Conservation (phyloP, 1,140 invertebrate genomes). For the Drosophila setifemur region DNA sequence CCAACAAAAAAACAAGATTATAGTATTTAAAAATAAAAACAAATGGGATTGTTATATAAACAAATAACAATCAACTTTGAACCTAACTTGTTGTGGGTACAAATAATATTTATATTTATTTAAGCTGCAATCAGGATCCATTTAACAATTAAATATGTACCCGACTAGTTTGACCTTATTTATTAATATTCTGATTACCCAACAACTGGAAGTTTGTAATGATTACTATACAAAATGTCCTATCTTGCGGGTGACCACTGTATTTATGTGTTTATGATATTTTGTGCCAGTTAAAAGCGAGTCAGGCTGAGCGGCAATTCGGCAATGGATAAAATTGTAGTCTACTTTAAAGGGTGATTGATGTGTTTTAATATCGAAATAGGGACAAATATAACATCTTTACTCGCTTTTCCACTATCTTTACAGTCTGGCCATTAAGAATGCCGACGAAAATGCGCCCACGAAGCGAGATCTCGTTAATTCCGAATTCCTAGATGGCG, state of each 20-base stretch:
- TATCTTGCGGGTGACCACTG: not conserved
- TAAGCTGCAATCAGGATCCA: too few species aligned
- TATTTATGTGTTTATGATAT: conserved; percentile 26
- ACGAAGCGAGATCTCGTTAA: conserved; percentile 85
- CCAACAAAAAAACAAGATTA: too few species aligned
- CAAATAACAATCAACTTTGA: too few species aligned
- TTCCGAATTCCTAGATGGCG: conserved; percentile 85
- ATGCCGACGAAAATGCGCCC: conserved; percentile 86
- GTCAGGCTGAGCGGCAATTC: conserved; percentile 23
- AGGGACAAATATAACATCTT: conserved; percentile 16
- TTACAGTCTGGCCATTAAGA: conserved; percentile 86
- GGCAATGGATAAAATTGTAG: conserved; percentile 39
- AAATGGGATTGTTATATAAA: too few species aligned
- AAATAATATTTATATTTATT: too few species aligned
- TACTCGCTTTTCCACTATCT: not conserved
- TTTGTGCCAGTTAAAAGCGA: conserved; percentile 35
- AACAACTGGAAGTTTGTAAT: not conserved
- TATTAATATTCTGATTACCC: too few species aligned
- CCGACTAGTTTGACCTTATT: too few species aligned
- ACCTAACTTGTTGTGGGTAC: too few species aligned
- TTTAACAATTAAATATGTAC: too few species aligned
- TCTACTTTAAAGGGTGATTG: conserved; percentile 46
- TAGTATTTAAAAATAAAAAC: too few species aligned
- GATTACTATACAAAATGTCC: conserved; percentile 8
- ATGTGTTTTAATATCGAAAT: conserved; percentile 28